Evolutionary conservation across 2,888 invertebrate species (phyloP), one percentile per base, ranked within the genome.

Genomic region (Synergus japonicus): DNA sequence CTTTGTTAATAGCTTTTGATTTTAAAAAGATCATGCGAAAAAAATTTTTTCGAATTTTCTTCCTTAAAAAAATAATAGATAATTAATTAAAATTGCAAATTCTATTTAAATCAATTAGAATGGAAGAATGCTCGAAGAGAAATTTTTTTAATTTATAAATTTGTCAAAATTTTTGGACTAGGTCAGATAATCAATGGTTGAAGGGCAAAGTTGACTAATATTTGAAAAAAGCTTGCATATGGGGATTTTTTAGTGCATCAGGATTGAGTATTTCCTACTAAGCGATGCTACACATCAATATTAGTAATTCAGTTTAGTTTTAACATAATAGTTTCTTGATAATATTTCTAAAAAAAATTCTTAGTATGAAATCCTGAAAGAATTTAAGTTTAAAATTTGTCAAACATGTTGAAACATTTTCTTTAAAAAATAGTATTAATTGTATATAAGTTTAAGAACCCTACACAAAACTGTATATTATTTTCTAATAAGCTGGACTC

Each of bases 401-500:
- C 29, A 3, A 29, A 29, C 29, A 29, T 29, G 29, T 29, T 29
- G 29, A 29, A 29, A 3, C 29, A 29, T 43, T 43, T 9, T 43
- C 43, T 43, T 43, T 0, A 43, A 5, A 43, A 43, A 43, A 43
- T 43, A 9, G 1, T 12, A 29, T 60, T 13, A 22, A 29, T 60
- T 60, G 18, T 60, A 4, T 22, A 4, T 8, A 18, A 60, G 4
- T 12, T 22, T 60, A 22, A 22, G 60, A 60, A 60, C 22, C 60
- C 22, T 60, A 12, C 18, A 22, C 12, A 60, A 12, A 12, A 22
- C 18, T 60, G 60, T 60, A 22, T 2, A 76, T 46, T 66, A 54
- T 66, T 37, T 41, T 77, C 58, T 81, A 85, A 82, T 83, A 85
- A 84, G 82, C 69, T 83, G 84, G 82, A 86, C 85, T 84, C 80